These are phyloP conservation scores for Gadus macrocephalus DNA, from an alignment of 2,113 vertebrate genomes.

Conservation along the genomic window DNA sequence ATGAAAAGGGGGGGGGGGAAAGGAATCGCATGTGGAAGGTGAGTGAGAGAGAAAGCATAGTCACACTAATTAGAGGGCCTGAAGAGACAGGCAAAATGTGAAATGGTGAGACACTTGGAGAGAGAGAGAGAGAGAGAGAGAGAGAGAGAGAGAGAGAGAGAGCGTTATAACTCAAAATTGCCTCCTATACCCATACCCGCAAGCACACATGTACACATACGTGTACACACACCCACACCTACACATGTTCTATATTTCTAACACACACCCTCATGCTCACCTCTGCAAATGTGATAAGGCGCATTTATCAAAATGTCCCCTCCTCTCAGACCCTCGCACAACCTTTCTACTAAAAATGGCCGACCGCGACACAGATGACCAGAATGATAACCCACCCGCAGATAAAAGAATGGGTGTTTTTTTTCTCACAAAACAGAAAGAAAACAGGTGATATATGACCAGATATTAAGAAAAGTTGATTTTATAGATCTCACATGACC, in stretches of 20 bases:
- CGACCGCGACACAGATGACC: conserved; percentile 44
- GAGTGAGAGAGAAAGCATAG: background rate
- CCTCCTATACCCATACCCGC: conserved; percentile 35
- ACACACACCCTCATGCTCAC: conserved; percentile 31
- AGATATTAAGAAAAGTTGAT: conserved; percentile 77
- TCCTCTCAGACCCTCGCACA: too few relatives aligned
- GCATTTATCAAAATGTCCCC: conserved; percentile 55
- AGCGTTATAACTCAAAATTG: conserved; percentile 17
- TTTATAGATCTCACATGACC: conserved; percentile 77
- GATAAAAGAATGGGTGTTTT: background rate
- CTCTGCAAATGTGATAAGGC: conserved; percentile 54
- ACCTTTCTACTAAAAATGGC: conserved; percentile 13
- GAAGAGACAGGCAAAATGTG: conserved; percentile 63
- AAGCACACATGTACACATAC: background rate
- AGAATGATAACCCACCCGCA: conserved; percentile 51
- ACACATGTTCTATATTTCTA: too few relatives aligned
- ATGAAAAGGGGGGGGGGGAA: background rate
- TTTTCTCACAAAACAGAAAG: conserved; percentile 1
- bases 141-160: conserved; percentile 30
- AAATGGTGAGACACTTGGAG: conserved; percentile 58
- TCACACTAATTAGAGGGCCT: conserved; percentile 26
- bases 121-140: conserved; percentile 14
- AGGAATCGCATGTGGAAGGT: background rate
- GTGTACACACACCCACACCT: too few relatives aligned
- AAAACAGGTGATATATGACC: conserved; percentile 62